A percentile compares a stretch with the other conserved stretches of the same genome.
These are phyloP conservation scores for Centrocercus urophasianus DNA, from an alignment of 2,113 vertebrate species.

Conservation along the genomic window DNA sequence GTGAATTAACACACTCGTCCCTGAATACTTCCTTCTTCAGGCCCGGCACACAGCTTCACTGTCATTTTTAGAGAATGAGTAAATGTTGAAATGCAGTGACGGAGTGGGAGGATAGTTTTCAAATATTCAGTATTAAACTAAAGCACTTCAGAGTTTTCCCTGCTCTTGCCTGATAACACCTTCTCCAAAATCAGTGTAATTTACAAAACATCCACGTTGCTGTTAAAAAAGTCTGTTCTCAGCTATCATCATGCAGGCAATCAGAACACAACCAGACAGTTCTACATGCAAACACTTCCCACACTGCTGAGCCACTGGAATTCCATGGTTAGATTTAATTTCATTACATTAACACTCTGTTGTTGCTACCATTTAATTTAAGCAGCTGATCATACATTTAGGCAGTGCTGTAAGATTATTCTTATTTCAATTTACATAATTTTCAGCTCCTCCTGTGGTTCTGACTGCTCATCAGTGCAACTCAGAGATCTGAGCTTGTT, in stretches of 20 bases:
- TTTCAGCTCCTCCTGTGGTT: background rate
- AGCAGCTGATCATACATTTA: slow-evolving; percentile 33
- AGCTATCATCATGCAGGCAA: slow-evolving; percentile 17
- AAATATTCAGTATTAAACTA: slow-evolving; percentile 20
- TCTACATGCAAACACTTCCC: slow-evolving; percentile 18
- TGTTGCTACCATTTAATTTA: slow-evolving; percentile 29
- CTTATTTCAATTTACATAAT: slow-evolving; percentile 1
- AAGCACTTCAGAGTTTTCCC: background rate
- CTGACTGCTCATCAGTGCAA: background rate
- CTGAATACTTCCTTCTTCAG: background rate
- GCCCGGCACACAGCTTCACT: background rate
- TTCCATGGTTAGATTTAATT: slow-evolving; percentile 16
- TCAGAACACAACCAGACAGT: slow-evolving; percentile 40
- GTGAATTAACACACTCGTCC: slow-evolving; percentile 1
- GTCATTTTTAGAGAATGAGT: slow-evolving; percentile 22
- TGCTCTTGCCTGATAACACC: slow-evolving; percentile 6
- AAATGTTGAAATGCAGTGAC: background rate
- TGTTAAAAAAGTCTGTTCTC: slow-evolving; percentile 35
- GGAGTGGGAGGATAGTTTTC: slow-evolving; percentile 5
- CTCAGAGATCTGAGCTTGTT: background rate
- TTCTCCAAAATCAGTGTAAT: slow-evolving; percentile 22
- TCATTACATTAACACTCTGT: slow-evolving; percentile 15
- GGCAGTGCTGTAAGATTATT: background rate
- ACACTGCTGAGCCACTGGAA: slow-evolving; percentile 15
- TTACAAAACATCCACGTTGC: slow-evolving; percentile 44